Evolutionary conservation across 2,797 vertebrate genomes (phyloP).

Genomic region (Chelmon rostratus): DNA sequence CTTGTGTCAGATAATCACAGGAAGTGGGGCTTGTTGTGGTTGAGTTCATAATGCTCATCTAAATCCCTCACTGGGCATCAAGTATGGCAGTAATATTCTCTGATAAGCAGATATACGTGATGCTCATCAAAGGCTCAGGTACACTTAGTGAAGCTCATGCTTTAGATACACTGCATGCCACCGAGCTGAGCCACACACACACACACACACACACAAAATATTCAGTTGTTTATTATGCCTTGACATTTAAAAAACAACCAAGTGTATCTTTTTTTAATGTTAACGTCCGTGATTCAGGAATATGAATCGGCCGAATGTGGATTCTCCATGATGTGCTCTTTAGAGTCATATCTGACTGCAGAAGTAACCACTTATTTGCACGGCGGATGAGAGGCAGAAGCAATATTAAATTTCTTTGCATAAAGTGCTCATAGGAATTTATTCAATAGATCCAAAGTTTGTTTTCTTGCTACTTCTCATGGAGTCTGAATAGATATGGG

Average conservation of each 20-base stretch:
- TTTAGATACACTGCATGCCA: constrained; percentile 28
- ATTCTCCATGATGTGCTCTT: constrained; percentile 79
- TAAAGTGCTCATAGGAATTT: constrained; percentile 80
- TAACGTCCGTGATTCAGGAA: constrained; percentile 67
- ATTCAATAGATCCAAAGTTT: constrained; percentile 72
- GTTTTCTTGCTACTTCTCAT: constrained; percentile 48
- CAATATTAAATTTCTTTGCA: constrained; percentile 82
- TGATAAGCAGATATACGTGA: constrained; percentile 65
- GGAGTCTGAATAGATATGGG: constrained; percentile 21
- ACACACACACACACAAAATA: constrained; percentile 38
- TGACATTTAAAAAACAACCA: constrained; percentile 84
- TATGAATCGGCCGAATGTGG: constrained; percentile 69
- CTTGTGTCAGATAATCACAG: constrained; percentile 78
- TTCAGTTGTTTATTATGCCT: constrained; percentile 76
- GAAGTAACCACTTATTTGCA: constrained; percentile 80
- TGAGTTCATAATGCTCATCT: constrained; percentile 70
- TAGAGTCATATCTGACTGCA: constrained; percentile 77
- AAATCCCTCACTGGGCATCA: constrained; percentile 70
- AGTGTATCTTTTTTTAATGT: constrained; percentile 74
- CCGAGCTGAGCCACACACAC: constrained; percentile 34
- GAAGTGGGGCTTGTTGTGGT: constrained; percentile 64
- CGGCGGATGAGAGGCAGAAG: constrained; percentile 64
- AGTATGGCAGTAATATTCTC: constrained; percentile 57
- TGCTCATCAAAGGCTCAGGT: constrained; percentile 65
- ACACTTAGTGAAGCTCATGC: constrained; percentile 34